Evolutionary conservation across 2,797 vertebrate genomes (phyloP).

Genomic region (Strix occidentalis): DNA sequence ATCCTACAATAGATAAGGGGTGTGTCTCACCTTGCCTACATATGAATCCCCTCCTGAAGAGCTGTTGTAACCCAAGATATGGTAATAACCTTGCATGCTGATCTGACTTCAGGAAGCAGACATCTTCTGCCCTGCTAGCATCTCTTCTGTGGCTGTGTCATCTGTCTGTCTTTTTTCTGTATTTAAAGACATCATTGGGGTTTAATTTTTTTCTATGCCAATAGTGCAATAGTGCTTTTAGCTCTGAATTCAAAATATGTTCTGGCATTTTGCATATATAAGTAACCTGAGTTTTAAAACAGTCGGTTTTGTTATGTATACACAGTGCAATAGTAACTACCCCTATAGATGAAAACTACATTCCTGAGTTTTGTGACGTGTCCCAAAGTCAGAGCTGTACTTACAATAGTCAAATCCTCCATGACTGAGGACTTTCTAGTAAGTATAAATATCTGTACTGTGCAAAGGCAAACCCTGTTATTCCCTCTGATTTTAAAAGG

Average conservation of each 20-base stretch:
- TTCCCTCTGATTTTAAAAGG: neutral
- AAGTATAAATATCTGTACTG: neutral
- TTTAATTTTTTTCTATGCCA: neutral
- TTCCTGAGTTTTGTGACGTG: neutral
- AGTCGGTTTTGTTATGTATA: neutral
- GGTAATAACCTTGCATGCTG: neutral
- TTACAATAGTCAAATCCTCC: fast-evolving
- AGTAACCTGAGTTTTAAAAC: neutral
- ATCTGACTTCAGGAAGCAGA: neutral
- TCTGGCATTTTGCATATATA: neutral
- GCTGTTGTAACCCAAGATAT: neutral
- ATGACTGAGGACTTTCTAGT: neutral
- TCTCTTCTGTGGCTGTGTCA: neutral
- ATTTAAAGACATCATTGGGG: neutral
- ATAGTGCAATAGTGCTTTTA: neutral
- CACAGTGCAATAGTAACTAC: neutral
- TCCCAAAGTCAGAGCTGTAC: neutral
- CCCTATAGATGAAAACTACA: neutral
- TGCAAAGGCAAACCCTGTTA: neutral
- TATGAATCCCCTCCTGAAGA: neutral
- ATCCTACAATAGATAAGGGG: neutral
- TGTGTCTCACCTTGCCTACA: neutral
- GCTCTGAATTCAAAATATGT: neutral
- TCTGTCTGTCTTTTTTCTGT: neutral
- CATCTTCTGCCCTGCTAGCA: neutral